Percentiles rank a stretch among this genome's conserved stretches.
Conservation (phyloP, 2,888 invertebrate species). For the Schizotus pectinicornis region DNA sequence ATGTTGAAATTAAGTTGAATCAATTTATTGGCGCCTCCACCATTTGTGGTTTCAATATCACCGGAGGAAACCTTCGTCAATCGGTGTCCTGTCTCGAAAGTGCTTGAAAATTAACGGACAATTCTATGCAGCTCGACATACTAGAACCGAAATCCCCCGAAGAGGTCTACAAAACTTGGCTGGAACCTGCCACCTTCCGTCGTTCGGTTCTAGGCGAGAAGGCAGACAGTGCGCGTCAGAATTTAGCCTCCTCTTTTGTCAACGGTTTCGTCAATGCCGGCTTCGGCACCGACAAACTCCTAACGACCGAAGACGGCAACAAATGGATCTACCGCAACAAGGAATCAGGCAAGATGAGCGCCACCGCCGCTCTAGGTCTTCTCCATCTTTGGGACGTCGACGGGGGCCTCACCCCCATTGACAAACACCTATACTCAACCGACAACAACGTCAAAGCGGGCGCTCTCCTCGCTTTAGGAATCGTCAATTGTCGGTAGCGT, state of each 20-base stretch:
- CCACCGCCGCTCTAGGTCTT: slow-evolving; percentile 95
- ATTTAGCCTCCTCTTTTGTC: slow-evolving; percentile 96
- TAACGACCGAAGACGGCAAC: slow-evolving; percentile 80
- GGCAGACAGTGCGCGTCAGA: slow-evolving; percentile 94
- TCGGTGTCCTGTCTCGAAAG: no score
- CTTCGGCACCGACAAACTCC: slow-evolving; percentile 94
- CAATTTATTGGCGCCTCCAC: background rate
- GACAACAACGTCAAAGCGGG: slow-evolving; percentile 88
- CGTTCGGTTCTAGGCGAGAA: slow-evolving; percentile 73
- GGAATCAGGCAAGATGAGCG: slow-evolving; percentile 97
- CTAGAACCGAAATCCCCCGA: slow-evolving; percentile 99
- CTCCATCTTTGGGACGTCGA: slow-evolving; percentile 98
- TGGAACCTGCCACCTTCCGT: slow-evolving; percentile 76
- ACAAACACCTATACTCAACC: slow-evolving; percentile 75
- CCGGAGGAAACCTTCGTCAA: no score
- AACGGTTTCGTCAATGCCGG: slow-evolving; percentile 99
- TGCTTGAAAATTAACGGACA: no score
- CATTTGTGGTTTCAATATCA: background rate
- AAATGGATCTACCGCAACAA: slow-evolving; percentile 82
- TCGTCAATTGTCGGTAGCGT: slow-evolving; percentile 78
- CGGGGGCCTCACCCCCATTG: slow-evolving; percentile 96
- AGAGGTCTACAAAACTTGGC: slow-evolving; percentile 97
- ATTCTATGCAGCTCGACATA: slow-evolving; percentile 80
- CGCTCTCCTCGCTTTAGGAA: slow-evolving; percentile 93
- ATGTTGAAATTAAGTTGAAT: no score